These are phyloP conservation scores for Pristionchus exspectatus DNA, from an alignment of 2,888 invertebrate genomes.

Conservation along the genomic window DNA sequence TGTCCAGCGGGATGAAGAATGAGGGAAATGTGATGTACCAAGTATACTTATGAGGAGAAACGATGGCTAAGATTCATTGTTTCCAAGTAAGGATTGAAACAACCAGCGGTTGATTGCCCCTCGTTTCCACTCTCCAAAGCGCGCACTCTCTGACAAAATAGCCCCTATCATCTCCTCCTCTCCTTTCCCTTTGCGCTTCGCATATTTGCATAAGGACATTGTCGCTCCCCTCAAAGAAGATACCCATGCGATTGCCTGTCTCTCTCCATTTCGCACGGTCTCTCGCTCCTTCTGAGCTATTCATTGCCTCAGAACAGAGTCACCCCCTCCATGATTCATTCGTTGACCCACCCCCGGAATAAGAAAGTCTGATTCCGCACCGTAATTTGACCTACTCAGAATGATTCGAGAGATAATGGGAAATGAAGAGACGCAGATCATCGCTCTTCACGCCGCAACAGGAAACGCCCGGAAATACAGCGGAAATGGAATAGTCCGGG, in stretches of 20 bases:
- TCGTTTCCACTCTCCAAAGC: neutral
- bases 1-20: too few relatives aligned
- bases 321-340: too few relatives aligned
- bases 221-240: neutral
- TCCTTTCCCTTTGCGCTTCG: neutral
- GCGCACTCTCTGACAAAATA: neutral
- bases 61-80: neutral
- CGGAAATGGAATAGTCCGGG: neutral
- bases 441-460: neutral
- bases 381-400: too few relatives aligned
- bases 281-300: slow-evolving; percentile 13
- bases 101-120: neutral
- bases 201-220: slow-evolving; percentile 25
- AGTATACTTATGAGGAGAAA: too few relatives aligned
- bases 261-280: slow-evolving; percentile 9
- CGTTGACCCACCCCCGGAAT: too few relatives aligned
- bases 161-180: slow-evolving; percentile 11
- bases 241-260: neutral
- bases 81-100: neutral
- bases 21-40: too few relatives aligned
- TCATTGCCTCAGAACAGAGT: too few relatives aligned
- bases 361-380: too few relatives aligned
- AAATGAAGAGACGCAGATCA: neutral
- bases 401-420: too few relatives aligned
- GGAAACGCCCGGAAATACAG: slow-evolving; percentile 22